Conservation (phyloP, 2,113 vertebrate species). For the Brachypodius melanocephalos region DNA sequence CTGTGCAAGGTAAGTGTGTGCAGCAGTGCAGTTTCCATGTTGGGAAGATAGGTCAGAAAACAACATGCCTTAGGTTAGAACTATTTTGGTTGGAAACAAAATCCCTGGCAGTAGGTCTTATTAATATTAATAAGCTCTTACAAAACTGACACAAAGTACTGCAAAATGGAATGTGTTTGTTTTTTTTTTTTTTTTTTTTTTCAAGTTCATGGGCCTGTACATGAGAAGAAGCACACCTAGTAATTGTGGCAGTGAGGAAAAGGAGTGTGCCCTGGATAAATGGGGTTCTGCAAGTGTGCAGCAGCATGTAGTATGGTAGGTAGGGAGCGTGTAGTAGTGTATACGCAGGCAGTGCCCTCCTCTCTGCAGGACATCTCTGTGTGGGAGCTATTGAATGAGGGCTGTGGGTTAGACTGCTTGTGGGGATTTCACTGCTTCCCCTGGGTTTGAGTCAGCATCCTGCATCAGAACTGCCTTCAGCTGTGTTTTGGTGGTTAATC, state of each 20-base stretch:
- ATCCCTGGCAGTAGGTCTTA: background rate
- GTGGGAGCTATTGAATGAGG: background rate
- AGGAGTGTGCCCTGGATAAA: background rate
- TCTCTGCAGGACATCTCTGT: background rate
- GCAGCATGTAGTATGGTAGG: accelerated
- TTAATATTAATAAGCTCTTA: background rate
- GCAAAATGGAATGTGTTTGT: background rate
- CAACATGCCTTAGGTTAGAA: background rate
- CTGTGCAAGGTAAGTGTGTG: background rate
- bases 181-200: background rate
- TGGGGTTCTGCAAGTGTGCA: background rate
- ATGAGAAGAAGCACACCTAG: background rate
- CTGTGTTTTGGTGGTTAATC: background rate
- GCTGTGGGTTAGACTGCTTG: background rate
- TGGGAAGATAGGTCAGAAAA: background rate
- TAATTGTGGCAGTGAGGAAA: background rate
- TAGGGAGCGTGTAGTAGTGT: accelerated
- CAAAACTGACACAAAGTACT: background rate
- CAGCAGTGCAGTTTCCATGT: background rate
- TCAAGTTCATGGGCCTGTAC: background rate
- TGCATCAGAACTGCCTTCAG: background rate
- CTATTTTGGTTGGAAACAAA: background rate
- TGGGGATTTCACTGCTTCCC: background rate
- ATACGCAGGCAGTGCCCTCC: background rate
- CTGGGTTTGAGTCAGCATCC: background rate